phyloP scores from a whole-genome alignment of 1,140 invertebrate species.

The Chymomyza costata region DNA sequence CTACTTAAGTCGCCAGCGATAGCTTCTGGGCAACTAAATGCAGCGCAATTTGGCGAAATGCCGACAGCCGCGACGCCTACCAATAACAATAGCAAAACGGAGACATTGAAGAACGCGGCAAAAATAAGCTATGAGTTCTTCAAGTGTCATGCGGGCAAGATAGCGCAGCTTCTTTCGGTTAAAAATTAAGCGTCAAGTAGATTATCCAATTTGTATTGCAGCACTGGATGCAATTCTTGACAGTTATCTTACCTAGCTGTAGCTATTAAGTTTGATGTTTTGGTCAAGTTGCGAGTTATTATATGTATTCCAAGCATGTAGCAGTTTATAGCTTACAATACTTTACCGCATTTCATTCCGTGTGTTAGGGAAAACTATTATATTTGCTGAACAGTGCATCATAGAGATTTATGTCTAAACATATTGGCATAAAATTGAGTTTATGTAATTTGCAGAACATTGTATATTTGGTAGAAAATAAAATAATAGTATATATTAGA shows the following conservation, averaged over 20 bases:
- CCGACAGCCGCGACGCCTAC: conserved; percentile 1
- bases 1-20: conserved; percentile 49
- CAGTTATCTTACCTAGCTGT: too few species aligned
- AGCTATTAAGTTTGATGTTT: conserved; percentile 51
- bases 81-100: conserved; percentile 75
- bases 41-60: conserved; percentile 48
- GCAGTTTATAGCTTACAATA: conserved; percentile 7
- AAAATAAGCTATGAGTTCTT: conserved; percentile 86
- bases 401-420: too few species aligned
- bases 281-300: conserved; percentile 29
- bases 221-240: too few species aligned
- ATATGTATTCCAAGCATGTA: conserved; percentile 49
- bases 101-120: conserved; percentile 83
- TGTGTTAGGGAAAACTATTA: conserved; percentile 25
- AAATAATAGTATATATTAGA: too few species aligned
- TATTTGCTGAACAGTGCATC: conserved; percentile 35
- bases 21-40: conserved; percentile 13
- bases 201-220: too few species aligned
- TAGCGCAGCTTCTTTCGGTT: conserved; percentile 76
- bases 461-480: too few species aligned
- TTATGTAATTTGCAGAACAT: too few species aligned
- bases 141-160: conserved; percentile 81
- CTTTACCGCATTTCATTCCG: conserved; percentile 66
- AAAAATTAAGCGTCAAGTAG: conserved; percentile 46
- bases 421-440: too few species aligned